Conservation (phyloP, 2,113 vertebrate genomes). For the Haemorhous mexicanus region DNA sequence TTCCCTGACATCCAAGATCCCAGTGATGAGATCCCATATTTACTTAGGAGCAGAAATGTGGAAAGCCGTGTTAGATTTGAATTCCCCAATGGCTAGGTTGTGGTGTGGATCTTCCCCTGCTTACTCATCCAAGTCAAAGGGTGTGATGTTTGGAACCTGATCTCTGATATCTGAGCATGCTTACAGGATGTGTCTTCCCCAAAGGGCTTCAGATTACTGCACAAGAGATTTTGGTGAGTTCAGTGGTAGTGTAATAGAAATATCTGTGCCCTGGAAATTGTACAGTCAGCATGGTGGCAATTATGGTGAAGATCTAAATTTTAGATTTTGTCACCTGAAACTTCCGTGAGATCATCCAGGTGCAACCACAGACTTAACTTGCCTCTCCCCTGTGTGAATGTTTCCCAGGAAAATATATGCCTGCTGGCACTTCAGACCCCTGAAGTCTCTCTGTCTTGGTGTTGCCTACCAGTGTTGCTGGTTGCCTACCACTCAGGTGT, state of each 20-base stretch:
- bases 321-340: background rate
- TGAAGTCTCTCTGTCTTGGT: background rate
- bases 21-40: background rate
- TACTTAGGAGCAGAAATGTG: background rate
- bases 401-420: background rate
- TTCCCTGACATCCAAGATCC: background rate
- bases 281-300: background rate
- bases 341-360: background rate
- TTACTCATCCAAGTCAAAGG: background rate
- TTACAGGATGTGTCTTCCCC: background rate
- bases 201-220: background rate
- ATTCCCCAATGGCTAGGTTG: background rate
- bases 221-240: background rate
- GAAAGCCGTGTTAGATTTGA: background rate
- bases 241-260: background rate
- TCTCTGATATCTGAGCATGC: rapidly evolving
- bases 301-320: background rate
- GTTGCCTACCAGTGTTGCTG: background rate
- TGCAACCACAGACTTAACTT: background rate
- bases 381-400: background rate
- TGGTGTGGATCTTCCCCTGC: background rate
- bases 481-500: background rate
- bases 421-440: background rate
- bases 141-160: background rate
- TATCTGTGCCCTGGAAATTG: background rate